phyloP scores from a whole-genome alignment of 2,113 vertebrate species.

The Leptosomus discolor region DNA sequence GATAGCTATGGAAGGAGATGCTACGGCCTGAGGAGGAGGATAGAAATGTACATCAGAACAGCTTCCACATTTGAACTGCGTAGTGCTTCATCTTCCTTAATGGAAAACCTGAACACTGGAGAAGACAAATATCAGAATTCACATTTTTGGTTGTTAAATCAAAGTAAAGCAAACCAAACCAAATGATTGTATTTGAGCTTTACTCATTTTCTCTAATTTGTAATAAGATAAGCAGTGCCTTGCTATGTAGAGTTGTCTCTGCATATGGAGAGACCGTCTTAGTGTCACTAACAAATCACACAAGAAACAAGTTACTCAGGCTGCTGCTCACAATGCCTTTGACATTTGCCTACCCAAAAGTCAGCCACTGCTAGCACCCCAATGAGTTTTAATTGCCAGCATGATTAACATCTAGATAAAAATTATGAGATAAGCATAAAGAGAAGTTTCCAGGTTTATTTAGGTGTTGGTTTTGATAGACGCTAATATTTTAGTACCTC shows the following conservation, averaged over 20 bases:
- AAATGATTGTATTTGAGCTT: not conserved
- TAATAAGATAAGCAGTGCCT: not conserved
- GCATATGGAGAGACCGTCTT: not conserved
- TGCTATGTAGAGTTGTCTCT: not conserved
- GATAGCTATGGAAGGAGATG: not conserved
- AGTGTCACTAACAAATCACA: not conserved
- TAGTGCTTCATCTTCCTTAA: not conserved
- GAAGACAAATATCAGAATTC: not conserved
- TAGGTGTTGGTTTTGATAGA: not conserved
- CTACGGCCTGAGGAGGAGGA: not conserved
- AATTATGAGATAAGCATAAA: not conserved
- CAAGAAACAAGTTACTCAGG: not conserved
- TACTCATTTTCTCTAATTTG: not conserved
- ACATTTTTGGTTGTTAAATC: not conserved
- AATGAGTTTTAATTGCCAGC: not conserved
- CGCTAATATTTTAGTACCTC: not conserved
- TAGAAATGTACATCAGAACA: not conserved
- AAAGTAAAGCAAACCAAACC: not conserved
- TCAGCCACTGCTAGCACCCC: not conserved
- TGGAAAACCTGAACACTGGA: not conserved
- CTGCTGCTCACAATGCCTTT: not conserved
- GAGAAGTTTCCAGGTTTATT: not conserved
- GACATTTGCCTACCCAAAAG: not conserved
- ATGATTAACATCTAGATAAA: constrained; percentile 2
- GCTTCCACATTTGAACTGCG: not conserved